Evolutionary conservation across 2,797 vertebrate genomes (phyloP), one percentile per base, ranked within the genome.

Genomic region (Luscinia luscinia): DNA sequence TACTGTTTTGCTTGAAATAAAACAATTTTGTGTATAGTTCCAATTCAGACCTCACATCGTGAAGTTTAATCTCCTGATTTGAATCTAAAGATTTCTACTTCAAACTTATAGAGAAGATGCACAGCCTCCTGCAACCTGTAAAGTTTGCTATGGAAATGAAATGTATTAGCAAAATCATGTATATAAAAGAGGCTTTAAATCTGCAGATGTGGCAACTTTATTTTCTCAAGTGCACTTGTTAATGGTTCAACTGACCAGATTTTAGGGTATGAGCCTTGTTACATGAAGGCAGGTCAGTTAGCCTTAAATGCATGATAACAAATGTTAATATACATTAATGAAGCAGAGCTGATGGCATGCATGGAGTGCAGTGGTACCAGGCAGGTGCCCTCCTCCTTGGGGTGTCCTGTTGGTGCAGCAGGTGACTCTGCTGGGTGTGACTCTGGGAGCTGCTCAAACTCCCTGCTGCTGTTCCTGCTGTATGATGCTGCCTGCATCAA

Each of bases 401-500:
- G 20, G 6, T 30, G 40, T 45, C 32, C 61, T 45, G 32, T 15
- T 24, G 75, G 75, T 36, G 74, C 59, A 34, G 38, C 48, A 77
- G 59, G 48, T 9, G 75, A 19, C 40, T 4, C 59, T 23, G 74
- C 12, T 9, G 38, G 15, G 30, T 5, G 8, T 55, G 38, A 27
- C 67, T 32, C 28, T 19, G 67, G 63, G n/a, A 43, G 38, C 49
- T 45, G 75, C 49, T 30, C 59, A 19, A 4, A 12, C 12, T 12
- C 38, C 9, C 38, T 1, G 0, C 3, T 34, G 30, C 34, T 74
- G 34, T 7, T 34, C 61, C 26, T 64, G 38, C 24, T 69, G 13
- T 26, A 1, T 30, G 78, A 2, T 0, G 0, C 34, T 34, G 1
- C 9, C 21, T 14, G 66, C 1, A 1, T 6, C 9, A 5, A 20